A percentile compares a stretch with the other conserved stretches of the same genome.
Evolutionary conservation across 92 coral and sea anemone genomes (phyloP).

Genomic region (Palythoa grandiflora): DNA sequence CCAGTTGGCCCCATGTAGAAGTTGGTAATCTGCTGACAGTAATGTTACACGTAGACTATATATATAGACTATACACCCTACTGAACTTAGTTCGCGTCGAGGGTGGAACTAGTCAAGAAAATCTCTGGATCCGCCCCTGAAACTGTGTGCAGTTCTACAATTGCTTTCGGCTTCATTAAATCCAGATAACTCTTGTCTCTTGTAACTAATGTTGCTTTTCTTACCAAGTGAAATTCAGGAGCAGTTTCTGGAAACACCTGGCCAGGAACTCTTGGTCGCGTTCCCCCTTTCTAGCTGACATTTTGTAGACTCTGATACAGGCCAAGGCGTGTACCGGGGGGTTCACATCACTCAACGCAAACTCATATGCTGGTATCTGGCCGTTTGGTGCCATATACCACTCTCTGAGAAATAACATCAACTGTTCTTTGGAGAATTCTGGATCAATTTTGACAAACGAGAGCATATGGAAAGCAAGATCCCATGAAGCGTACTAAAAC

Average conservation of each 20-base stretch:
- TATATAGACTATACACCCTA: no score
- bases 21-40: no score
- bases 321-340: conserved; percentile 99
- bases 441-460: conserved; percentile 95
- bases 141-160: no score
- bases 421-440: conserved; percentile 91
- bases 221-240: conserved; percentile 95
- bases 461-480: conserved; percentile 97
- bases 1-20: no score
- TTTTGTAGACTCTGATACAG: conserved; percentile 88
- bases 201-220: conserved; percentile 5
- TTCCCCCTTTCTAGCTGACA: conserved; percentile 87
- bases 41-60: no score
- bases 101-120: no score
- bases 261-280: conserved; percentile 89
- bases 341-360: conserved; percentile 96
- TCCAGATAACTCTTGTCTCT: no score
- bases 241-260: conserved; percentile 94
- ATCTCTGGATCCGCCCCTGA: no score
- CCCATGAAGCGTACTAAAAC: conserved; percentile 95
- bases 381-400: conserved; percentile 99
- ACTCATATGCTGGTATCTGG: conserved; percentile 97
- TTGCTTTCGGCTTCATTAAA: no score
- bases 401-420: conserved; percentile 87
- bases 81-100: no score